A percentile compares a stretch with the other conserved stretches of the same genome.
phyloP scores from a whole-genome alignment of 30 jellyfish, hydroid and myxozoan genomes.

The Aurelia aurita region DNA sequence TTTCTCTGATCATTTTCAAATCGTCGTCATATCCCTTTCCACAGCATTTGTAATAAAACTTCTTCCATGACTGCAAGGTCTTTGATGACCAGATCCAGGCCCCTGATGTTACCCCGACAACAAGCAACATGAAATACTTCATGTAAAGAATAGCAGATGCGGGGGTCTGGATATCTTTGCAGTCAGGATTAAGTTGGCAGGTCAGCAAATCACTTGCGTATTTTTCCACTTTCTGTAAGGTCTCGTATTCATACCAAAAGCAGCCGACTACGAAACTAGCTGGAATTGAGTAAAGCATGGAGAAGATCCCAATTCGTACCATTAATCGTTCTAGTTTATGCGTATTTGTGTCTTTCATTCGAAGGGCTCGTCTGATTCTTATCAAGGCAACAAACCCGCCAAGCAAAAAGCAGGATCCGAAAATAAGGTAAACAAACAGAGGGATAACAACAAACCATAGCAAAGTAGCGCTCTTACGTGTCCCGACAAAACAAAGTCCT shows the following conservation, averaged over 20 bases:
- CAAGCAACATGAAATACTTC: constrained; percentile 91
- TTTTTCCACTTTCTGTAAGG: constrained; percentile 59
- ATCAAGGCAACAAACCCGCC: constrained; percentile 86
- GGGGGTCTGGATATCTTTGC: constrained; percentile 56
- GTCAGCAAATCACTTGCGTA: constrained; percentile 28
- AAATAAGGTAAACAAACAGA: constrained; percentile 65
- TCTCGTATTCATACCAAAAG: constrained; percentile 79
- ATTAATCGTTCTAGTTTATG: constrained; percentile 82
- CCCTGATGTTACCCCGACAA: constrained; percentile 95
- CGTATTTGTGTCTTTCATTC: constrained; percentile 76
- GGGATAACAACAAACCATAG: constrained; percentile 88
- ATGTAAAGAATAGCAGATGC: constrained; percentile 67
- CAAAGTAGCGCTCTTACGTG: constrained; percentile 61
- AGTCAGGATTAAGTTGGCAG: constrained; percentile 59
- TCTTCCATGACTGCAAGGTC: constrained; percentile 86
- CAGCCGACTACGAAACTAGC: constrained; percentile 96
- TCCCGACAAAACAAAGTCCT: constrained; percentile 90
- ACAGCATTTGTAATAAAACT: constrained; percentile 68
- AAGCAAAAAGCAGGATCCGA: constrained; percentile 78
- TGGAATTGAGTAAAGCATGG: constrained; percentile 88
- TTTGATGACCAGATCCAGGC: constrained; percentile 97
- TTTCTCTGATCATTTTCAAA: constrained; percentile 9
- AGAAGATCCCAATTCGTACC: constrained; percentile 89
- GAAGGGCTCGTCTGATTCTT: constrained; percentile 80
- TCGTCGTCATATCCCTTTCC: constrained; percentile 59